A percentile compares a stretch with the other conserved stretches of the same genome.
These are phyloP conservation scores for Typhlichthys eigenmanni DNA, from an alignment of 2,797 vertebrate species.

Conservation along the genomic window DNA sequence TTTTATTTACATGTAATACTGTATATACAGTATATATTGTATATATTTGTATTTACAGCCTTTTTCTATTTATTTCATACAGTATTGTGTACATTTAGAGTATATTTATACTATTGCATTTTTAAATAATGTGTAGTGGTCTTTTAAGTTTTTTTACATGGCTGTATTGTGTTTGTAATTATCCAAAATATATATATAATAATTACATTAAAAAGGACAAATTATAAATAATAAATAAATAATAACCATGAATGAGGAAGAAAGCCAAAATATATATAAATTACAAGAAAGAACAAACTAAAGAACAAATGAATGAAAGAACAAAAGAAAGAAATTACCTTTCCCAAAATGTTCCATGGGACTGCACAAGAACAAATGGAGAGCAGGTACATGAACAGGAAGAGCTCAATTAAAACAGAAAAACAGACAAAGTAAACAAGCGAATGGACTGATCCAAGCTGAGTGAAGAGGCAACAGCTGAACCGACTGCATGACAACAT, in stretches of 20 bases:
- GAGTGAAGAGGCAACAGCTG: constrained; percentile 21
- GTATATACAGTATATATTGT: too few species aligned
- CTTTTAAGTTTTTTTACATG: too few species aligned
- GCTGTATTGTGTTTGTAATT: too few species aligned
- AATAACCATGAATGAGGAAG: background rate
- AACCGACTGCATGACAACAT: background rate
- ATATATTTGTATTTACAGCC: too few species aligned
- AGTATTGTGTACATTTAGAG: too few species aligned
- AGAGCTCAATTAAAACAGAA: constrained; percentile 48
- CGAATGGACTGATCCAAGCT: constrained; percentile 30
- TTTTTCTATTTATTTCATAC: too few species aligned
- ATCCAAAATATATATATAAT: too few species aligned
- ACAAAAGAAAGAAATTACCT: constrained; percentile 65
- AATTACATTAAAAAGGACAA: too few species aligned
- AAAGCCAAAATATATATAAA: background rate
- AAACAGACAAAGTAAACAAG: constrained; percentile 41
- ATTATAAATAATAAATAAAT: too few species aligned
- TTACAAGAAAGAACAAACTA: constrained; percentile 2
- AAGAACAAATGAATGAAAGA: constrained; percentile 23
- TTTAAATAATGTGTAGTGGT: too few species aligned
- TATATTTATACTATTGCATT: too few species aligned
- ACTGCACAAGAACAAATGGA: constrained; percentile 70
- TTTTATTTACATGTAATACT: too few species aligned
- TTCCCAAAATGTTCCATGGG: constrained; percentile 64
- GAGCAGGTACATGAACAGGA: constrained; percentile 41